phyloP scores from a whole-genome alignment of 2,888 invertebrate genomes.

The Heliconius hortense region DNA sequence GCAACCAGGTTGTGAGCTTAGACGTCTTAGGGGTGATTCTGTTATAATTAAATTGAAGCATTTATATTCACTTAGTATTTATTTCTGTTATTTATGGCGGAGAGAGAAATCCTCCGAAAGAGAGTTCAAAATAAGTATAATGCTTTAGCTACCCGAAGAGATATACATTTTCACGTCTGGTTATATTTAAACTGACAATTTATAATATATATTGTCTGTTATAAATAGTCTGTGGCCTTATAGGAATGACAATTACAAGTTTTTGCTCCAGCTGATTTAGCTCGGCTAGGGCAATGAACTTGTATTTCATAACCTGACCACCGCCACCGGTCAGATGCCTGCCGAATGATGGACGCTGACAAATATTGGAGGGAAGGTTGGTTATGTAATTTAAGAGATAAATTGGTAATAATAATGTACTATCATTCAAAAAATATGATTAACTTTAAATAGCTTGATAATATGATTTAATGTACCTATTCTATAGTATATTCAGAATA shows the following conservation, averaged over 20 bases:
- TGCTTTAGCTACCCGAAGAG: too few relatives aligned
- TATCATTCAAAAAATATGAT: not conserved
- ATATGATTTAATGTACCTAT: not conserved
- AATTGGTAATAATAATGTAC: not conserved
- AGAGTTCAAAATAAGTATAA: not conserved
- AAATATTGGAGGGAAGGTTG: conserved; percentile 7
- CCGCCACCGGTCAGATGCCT: conserved; percentile 19
- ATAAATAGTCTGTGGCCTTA: conserved; percentile 25
- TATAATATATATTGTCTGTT: conserved; percentile 13
- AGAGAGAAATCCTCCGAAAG: not conserved
- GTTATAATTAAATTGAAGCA: not conserved
- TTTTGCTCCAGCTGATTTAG: conserved; percentile 35
- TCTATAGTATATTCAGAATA: not conserved
- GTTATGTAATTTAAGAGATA: conserved; percentile 3
- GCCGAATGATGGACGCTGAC: conserved; percentile 14
- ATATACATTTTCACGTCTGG: not conserved
- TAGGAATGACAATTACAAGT: conserved; percentile 30
- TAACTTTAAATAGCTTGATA: not conserved
- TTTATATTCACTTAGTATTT: not conserved
- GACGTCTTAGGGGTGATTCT: not conserved
- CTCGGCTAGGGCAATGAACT: conserved; percentile 36
- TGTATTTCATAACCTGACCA: conserved; percentile 28
- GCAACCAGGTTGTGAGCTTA: not conserved
- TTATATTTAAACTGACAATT: conserved; percentile 1
- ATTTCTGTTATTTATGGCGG: not conserved